Evolutionary conservation across 2,113 vertebrate species (phyloP).

Genomic region (Nymphicus hollandicus): DNA sequence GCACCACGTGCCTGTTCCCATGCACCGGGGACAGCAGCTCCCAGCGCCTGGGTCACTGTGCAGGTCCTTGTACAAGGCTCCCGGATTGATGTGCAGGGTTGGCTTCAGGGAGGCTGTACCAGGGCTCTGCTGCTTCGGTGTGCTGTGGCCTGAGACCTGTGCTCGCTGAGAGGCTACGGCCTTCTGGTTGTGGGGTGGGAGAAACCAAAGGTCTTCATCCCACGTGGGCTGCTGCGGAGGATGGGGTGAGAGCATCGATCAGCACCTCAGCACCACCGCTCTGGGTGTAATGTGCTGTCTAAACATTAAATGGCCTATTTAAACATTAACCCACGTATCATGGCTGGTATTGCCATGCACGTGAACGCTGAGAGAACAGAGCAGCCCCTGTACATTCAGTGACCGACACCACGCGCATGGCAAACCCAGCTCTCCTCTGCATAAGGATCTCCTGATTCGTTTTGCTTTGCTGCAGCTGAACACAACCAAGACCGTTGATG

Average conservation of each 20-base stretch:
- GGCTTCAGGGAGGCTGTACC: not conserved
- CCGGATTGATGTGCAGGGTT: accelerated
- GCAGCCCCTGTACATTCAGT: not conserved
- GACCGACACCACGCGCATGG: not conserved
- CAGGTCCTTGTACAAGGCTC: not conserved
- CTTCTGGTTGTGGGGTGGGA: not conserved
- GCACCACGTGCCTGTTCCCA: accelerated
- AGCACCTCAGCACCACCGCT: not conserved
- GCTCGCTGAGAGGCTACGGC: not conserved
- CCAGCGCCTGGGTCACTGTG: accelerated
- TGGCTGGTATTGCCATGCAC: not conserved
- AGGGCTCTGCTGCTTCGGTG: too few species aligned
- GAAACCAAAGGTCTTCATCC: not conserved
- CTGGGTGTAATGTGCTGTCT: not conserved
- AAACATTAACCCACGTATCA: not conserved
- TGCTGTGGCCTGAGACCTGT: not conserved
- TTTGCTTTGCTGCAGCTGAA: slow-evolving; percentile 80
- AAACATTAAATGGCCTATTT: not conserved
- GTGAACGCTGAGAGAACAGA: accelerated
- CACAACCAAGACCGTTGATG: slow-evolving; percentile 96
- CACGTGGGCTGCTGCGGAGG: not conserved
- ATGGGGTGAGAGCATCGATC: not conserved
- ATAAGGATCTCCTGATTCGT: not conserved
- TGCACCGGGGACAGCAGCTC: accelerated
- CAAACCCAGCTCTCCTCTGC: not conserved